phyloP scores from a whole-genome alignment of 1,140 invertebrate species.

The Zaprionus tsacasi region DNA sequence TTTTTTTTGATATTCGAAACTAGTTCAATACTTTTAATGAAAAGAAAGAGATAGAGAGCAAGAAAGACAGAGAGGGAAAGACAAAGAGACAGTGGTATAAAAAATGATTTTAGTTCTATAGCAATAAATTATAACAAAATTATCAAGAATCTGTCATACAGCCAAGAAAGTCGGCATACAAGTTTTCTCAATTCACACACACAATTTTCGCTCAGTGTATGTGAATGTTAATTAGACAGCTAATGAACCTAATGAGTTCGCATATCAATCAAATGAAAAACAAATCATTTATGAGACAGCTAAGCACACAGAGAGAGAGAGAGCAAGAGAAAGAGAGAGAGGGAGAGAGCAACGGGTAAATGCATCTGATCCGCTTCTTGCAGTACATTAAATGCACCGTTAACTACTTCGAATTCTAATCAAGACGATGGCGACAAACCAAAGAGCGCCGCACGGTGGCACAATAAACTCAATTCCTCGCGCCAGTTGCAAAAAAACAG shows the following conservation, averaged over 20 bases:
- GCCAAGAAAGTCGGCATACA: too few relatives aligned
- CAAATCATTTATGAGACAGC: constrained; percentile 28
- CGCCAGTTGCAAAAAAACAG: constrained; percentile 36
- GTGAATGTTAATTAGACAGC: constrained; percentile 5
- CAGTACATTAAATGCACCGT: constrained; percentile 77
- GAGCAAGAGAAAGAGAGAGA: constrained; percentile 12
- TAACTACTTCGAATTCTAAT: constrained; percentile 81
- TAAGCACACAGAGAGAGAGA: background rate
- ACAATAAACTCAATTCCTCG: constrained; percentile 77
- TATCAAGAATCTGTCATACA: too few relatives aligned
- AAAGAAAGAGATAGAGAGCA: background rate
- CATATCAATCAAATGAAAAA: constrained; percentile 34
- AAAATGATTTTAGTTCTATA: background rate
- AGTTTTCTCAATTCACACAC: background rate
- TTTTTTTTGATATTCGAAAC: too few relatives aligned
- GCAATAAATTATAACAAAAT: too few relatives aligned
- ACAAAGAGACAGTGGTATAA: background rate
- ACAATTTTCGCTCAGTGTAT: constrained; percentile 13
- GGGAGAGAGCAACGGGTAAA: constrained; percentile 52
- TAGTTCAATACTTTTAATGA: background rate
- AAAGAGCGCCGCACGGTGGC: constrained; percentile 69
- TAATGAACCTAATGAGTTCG: constrained; percentile 45
- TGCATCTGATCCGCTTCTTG: constrained; percentile 71
- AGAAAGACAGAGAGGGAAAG: background rate
- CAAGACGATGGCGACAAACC: constrained; percentile 77